These are phyloP conservation scores for Pelobates cultripes DNA, from an alignment of 2,797 vertebrate species.

Conservation along the genomic window DNA sequence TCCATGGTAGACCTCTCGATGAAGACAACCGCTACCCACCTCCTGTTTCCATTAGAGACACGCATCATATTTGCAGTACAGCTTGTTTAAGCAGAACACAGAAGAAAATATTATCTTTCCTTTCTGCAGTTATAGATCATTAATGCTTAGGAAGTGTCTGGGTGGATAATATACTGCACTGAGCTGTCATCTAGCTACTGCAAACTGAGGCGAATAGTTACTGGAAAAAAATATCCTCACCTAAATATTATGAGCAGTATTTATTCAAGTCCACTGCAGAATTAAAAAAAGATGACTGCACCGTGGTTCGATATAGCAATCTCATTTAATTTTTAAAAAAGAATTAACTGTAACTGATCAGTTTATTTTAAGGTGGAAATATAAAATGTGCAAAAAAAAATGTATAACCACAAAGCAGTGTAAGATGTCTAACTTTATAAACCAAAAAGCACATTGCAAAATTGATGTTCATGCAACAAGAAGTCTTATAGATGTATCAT, in stretches of 20 bases:
- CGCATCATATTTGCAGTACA: background rate
- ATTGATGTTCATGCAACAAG: too few relatives aligned
- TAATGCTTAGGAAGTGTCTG: background rate
- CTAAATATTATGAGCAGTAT: background rate
- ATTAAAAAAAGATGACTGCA: background rate
- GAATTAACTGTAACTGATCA: too few relatives aligned
- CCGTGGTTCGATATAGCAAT: background rate
- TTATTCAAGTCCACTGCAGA: background rate
- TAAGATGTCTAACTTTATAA: too few relatives aligned
- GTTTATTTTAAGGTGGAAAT: too few relatives aligned
- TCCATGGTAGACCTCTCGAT: background rate
- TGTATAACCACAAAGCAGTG: too few relatives aligned
- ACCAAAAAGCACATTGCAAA: too few relatives aligned
- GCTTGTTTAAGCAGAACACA: background rate
- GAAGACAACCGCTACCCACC: background rate
- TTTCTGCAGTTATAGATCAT: background rate
- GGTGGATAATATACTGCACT: background rate
- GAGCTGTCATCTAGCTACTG: background rate
- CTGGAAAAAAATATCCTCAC: background rate
- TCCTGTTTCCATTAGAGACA: background rate
- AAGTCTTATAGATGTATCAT: too few relatives aligned
- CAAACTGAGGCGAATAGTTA: background rate
- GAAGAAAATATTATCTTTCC: background rate
- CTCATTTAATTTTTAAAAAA: too few relatives aligned
- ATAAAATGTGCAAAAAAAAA: too few relatives aligned